Evolutionary conservation across 2,888 invertebrate genomes (phyloP), one percentile per base, ranked within the genome.

Genomic region (Acrobasis repandana): DNA sequence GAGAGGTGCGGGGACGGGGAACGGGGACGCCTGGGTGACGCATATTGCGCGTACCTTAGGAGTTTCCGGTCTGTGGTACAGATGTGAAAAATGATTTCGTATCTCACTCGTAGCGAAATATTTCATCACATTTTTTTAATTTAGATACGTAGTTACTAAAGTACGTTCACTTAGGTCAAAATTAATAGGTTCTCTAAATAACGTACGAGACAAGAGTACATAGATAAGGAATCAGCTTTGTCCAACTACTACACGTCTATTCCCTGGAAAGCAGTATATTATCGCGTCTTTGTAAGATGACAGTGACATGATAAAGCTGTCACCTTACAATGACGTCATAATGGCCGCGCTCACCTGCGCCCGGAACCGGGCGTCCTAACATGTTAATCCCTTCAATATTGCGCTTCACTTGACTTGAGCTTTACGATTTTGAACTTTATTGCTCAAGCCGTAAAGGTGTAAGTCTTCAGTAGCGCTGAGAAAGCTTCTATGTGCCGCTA

Each of bases 311-410:
- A 58, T 58, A 58, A 60, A 60, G 47, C 51, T 60, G 51, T 60
- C 60, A 60, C 52, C 60, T 60, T 60, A 60, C 60, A 60, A 60
- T 60, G 60, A 60, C 60, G 60, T 60, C 51, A 52, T 52, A 60
- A 60, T 46, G 46, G 51, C 58, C 52, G 47, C 15, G 43, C 43
- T 60, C 60, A 60, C 60, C 60, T 60, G 52, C 43, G 34, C 47
- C 46, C 14, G 34, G 46, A 51, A 50, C 38, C 34, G 46, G 38
- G 52, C 52, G 34, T 15, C 43, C 48, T 58, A 61, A 58, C 61
- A 65, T 61, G 63, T 67, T 63, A 67, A 65, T 67, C 61, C 63
- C 58, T 65, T 51, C 49, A 52, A 60, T 62, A 63, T 63, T 57
- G 63, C 59, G 56, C 50, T 16, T 49, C 16, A 20, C 49, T 51